Base-by-base conservation (phyloP, 2,888 invertebrate species). In the Sesia bembeciformis region DNA sequence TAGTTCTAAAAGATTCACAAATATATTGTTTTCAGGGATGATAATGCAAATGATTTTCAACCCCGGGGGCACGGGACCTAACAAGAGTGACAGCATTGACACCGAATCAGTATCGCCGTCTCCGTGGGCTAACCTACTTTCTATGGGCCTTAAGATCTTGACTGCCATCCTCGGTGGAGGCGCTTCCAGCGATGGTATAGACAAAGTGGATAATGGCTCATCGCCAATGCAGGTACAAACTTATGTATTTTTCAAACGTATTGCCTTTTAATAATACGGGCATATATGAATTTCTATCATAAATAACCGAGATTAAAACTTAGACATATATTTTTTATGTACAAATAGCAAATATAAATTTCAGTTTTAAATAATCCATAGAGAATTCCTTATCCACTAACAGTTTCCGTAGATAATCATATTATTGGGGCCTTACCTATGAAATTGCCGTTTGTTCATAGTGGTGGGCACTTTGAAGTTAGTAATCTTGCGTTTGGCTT, bases 1-100 rank as follows among this genome's bases (percentile, higher is more conserved):
- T 23, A 23, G n/a, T 41, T 46, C 8, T 46, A 46, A 46, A 46
- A 23, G 23, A 1, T 23, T 23, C 23, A 23, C 2, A 23, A 23
- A 23, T 23, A 23, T 23, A 23, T 23, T 23, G 23, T 23, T 23
- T 78, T 51, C 74, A 91, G 91, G 94, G 56, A 94, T 95, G 91
- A 89, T 97, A 60, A 94, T 97, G 93, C 96, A 96, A 81, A 94
- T 97, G 94, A 90, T 97, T 72, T 94, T 97, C 84, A 95, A 95
- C 72, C 84, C 86, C 53, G 93, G 91, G 43, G 81, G 83, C 52
- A 90, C 90, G 49, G 94, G 95, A 58, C 95, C 96, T 40, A 95
- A 93, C 74, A 96, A 96, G 82, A 96, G 96, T 57, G 96, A 96
- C 74, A 92, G 90, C 72, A 77, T 93, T 41, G 94, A 95, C 70